Base-by-base conservation (phyloP, 30 jellyfish, hydroid and myxozoan species). In the Phacellophora camtschatica region DNA sequence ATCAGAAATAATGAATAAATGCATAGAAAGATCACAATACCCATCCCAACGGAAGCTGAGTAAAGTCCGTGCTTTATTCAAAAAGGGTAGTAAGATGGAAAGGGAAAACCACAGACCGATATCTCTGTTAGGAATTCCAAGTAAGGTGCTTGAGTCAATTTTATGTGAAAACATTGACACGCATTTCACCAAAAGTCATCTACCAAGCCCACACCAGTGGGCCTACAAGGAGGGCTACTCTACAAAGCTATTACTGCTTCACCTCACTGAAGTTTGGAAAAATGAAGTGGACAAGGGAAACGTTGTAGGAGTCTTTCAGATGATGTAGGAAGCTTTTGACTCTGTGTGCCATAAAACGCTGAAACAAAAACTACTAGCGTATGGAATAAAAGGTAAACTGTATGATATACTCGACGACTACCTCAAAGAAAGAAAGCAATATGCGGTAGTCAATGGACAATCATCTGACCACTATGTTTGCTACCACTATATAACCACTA, bases 1-100 rank as follows among this genome's bases (percentile, higher is more conserved):
- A 42, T 20, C 72, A 71, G 3, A 2, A 30, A 28, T 71, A 6
- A 71, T 53, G 72, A 71, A 45, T 10, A 28, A 71, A 20, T 71
- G 85, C 28, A 43, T 24, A 6, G 72, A 71, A 71, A 12, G 58
- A 1, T 24, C 70, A 13, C 24, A 71, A 46, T 71, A 43, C 85
- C 85, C 85, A 46, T 20, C 4, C 73, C 2, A 58, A 45, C 30
- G 73, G 73, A 34, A 58, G 30, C 25, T 43, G 18, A 22, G 22
- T 43, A 43, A 43, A 4, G 56, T 43, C 13, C 13, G 18, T 1
- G 18, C 22, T 43, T n/a, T 22, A n/a, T 43, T 4, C 18, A 43
- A 43, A 22, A 43, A 43, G 4, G 56, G 56, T 4, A n/a, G 1
- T 43, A 43, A 43, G 18, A 22, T 43, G 13, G 56, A 43, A 4